Evolutionary conservation across 2,888 invertebrate species (phyloP), one percentile per base, ranked within the genome.

Genomic region (Tolmerus cingulatus): DNA sequence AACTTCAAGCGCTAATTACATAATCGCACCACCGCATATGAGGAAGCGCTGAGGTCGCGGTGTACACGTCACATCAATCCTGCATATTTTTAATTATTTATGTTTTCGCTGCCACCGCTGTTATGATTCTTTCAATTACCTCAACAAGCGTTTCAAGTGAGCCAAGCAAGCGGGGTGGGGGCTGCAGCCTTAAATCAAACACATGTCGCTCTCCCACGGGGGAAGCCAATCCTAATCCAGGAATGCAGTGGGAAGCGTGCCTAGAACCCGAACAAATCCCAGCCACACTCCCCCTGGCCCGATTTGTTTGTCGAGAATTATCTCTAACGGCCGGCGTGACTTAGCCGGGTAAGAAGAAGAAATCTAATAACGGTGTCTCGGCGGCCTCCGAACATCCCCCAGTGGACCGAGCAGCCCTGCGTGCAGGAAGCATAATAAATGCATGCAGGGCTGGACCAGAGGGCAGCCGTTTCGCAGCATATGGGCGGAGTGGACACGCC

Each of bases 181-280:
- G 51, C 19, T n/a, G n/a, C n/a, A 14, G 40, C 30, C 16, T 57
- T 86, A 86, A 86, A 86, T 86, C 86, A 86, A 78, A 78, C 86
- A 86, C 78, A 86, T 86, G 86, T 86, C 78, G 78, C 34, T 86
- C 57, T 86, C 86, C 86, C 86, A 86, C 46, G 51, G 34, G 30
- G 55, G 46, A 43, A 78, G 78, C 51, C 30, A 27, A 46, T 30
- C 46, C 16, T 12, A 8, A 46, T 30, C 46, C 16, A 19, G 9
- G 46, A 27, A 7, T 23, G 27, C 27, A 34, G n/a, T 46, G 30
- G 12, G 66, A 23, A 66, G 27, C 27, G 23, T 66, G 3, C 27
- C 66, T 66, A 66, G 12, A 23, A 27, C 12, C 27, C 12, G 23
- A 27, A 5, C 74, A 74, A 74, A 85, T 74, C 27, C 46, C 27